phyloP scores from a whole-genome alignment of 2,888 invertebrate species.

The Blera fallax region DNA sequence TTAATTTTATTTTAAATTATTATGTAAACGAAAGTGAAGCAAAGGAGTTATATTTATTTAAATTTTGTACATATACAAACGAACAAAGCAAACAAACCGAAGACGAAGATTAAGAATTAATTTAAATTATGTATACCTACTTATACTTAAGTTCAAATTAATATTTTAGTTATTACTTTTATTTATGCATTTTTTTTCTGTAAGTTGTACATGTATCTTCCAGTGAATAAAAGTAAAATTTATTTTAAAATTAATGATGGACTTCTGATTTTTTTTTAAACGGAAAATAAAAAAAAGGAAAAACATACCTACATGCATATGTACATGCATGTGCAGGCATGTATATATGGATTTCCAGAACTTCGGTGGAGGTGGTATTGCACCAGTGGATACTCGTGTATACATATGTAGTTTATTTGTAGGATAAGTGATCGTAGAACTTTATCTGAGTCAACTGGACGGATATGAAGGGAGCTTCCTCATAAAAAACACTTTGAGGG shows the following conservation, averaged over 20 bases:
- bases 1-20: constrained; percentile 55
- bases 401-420: too few species aligned
- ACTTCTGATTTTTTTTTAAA: background rate
- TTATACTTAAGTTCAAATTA: constrained; percentile 19
- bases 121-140: constrained; percentile 19
- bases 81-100: constrained; percentile 57
- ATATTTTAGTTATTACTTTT: constrained; percentile 51
- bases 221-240: constrained; percentile 67
- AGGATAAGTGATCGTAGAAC: too few species aligned
- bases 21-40: background rate
- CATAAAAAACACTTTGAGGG: too few species aligned
- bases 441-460: too few species aligned
- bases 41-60: constrained; percentile 35
- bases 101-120: constrained; percentile 29
- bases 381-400: too few species aligned
- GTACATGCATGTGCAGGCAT: too few species aligned
- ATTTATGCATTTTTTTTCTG: constrained; percentile 49
- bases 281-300: background rate
- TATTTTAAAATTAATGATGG: constrained; percentile 19
- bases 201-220: constrained; percentile 68
- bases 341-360: too few species aligned
- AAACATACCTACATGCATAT: too few species aligned
- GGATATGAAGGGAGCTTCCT: too few species aligned
- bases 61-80: constrained; percentile 36
- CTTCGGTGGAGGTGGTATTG: too few species aligned